phyloP scores from a whole-genome alignment of 2,113 vertebrate species.

The Plecturocebus donacophilus region DNA sequence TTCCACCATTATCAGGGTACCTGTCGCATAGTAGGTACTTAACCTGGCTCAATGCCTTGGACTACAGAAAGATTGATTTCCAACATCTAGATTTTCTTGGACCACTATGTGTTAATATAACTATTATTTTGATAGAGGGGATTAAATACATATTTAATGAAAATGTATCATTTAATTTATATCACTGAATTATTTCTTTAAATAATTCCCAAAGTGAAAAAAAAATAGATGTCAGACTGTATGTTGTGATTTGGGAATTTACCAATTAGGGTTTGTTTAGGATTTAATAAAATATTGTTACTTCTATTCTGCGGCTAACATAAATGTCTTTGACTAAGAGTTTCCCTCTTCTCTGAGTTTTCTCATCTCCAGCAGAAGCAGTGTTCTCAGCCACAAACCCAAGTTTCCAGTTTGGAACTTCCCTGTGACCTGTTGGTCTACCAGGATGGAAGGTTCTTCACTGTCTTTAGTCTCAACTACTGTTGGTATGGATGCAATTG shows the following conservation, averaged over 20 bases:
- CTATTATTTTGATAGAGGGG: neutral
- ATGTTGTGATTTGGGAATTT: neutral
- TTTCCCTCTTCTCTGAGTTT: neutral
- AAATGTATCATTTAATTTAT: conserved; percentile 46
- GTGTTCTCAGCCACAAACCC: neutral
- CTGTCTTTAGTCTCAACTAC: neutral
- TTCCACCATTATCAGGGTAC: neutral
- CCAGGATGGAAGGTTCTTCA: neutral
- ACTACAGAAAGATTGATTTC: neutral
- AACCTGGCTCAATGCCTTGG: neutral
- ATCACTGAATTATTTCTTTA: neutral
- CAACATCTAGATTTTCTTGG: neutral
- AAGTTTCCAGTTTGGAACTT: neutral
- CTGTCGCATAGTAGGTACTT: neutral
- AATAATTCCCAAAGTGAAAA: neutral
- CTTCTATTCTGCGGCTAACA: neutral
- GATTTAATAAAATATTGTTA: neutral
- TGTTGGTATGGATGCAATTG: neutral
- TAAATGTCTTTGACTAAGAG: neutral
- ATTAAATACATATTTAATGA: conserved; percentile 18
- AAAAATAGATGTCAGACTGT: neutral
- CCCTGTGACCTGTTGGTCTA: neutral
- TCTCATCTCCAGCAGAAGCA: neutral
- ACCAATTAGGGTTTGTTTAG: neutral
- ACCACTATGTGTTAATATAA: neutral